Conservation (phyloP, 1,140 invertebrate species). For the Atta colombica region DNA sequence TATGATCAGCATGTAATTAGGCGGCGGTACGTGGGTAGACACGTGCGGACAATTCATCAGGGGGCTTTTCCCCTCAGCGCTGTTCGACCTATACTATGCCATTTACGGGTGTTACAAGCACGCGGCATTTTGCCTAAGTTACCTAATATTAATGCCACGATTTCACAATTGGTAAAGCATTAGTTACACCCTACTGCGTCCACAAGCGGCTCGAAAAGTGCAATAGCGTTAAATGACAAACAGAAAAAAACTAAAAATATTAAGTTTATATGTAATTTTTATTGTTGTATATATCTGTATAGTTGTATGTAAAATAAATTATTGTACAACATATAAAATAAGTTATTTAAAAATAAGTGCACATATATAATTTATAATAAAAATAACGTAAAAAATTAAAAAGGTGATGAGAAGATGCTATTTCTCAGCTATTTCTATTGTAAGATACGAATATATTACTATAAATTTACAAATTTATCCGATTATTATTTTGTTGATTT, state of each 20-base stretch:
- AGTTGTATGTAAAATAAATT: too few relatives aligned
- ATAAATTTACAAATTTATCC: neutral
- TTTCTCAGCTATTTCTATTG: neutral
- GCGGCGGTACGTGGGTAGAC: constrained; percentile 82
- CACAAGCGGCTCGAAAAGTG: constrained; percentile 31
- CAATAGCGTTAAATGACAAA: neutral
- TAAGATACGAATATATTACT: neutral
- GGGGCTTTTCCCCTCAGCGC: constrained; percentile 77
- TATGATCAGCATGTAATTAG: constrained; percentile 86
- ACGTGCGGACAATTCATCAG: constrained; percentile 87
- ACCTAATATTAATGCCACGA: constrained; percentile 78
- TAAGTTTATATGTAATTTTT: neutral
- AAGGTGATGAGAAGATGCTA: neutral
- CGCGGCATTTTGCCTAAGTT: constrained; percentile 80
- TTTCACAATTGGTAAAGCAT: constrained; percentile 79
- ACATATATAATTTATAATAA: neutral
- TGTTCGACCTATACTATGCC: constrained; percentile 79
- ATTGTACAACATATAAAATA: too few relatives aligned
- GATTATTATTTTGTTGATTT: neutral
- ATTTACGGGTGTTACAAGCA: constrained; percentile 82
- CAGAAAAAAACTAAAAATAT: neutral
- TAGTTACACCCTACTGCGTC: constrained; percentile 75
- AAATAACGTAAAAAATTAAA: neutral
- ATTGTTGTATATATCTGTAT: neutral
- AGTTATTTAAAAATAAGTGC: too few relatives aligned